Evolutionary conservation across 1,140 invertebrate species (phyloP).

Genomic region (Drosophila parabipectinata): DNA sequence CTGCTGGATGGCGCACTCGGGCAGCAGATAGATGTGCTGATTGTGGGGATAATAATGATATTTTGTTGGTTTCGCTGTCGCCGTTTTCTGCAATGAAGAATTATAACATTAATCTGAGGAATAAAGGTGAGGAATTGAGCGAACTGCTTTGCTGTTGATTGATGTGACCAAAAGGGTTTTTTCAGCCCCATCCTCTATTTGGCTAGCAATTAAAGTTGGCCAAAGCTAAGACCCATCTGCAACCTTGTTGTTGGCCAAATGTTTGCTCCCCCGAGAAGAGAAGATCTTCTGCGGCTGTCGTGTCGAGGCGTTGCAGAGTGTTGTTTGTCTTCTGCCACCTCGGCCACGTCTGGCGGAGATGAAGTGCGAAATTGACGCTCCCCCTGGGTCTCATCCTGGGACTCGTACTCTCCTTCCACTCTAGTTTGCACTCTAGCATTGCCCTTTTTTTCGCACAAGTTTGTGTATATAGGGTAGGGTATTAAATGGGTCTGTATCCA

Average conservation of each 20-base stretch:
- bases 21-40: constrained; percentile 94
- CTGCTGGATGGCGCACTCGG: constrained; percentile 96
- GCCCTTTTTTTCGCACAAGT: too few species aligned
- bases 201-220: constrained; percentile 39
- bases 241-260: constrained; percentile 51
- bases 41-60: constrained; percentile 98
- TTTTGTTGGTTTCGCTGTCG: constrained; percentile 93
- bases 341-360: constrained; percentile 37
- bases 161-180: constrained; percentile 45
- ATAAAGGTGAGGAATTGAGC: constrained; percentile 5
- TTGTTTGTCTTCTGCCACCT: constrained; percentile 36
- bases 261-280: constrained; percentile 41
- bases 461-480: too few species aligned
- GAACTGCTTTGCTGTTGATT: constrained; percentile 44
- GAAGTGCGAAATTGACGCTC: constrained; percentile 68
- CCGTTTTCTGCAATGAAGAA: constrained; percentile 88
- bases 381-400: constrained; percentile 2
- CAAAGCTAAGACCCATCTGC: background rate
- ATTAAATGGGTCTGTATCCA: background rate
- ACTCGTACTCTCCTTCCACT: background rate
- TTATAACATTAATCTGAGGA: background rate
- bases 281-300: constrained; percentile 50
- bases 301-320: constrained; percentile 43
- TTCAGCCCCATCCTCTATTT: constrained; percentile 24
- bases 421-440: background rate